A percentile compares a stretch with the other conserved stretches of the same genome.
Evolutionary conservation across 2,888 invertebrate genomes (phyloP).

Genomic region (Glyphotaelius pellucidus): DNA sequence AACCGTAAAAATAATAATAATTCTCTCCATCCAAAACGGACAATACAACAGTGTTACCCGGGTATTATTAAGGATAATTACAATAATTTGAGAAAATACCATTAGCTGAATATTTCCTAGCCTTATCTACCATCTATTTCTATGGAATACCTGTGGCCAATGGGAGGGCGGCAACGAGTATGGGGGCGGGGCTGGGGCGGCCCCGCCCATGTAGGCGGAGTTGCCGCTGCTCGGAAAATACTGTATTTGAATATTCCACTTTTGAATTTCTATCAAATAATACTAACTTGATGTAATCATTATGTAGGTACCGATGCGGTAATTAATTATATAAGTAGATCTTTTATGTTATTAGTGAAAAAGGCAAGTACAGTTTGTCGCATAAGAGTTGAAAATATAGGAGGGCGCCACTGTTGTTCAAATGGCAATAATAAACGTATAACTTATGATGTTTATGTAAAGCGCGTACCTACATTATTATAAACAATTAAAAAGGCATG

Average conservation of each 20-base stretch:
- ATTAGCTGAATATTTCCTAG: constrained; percentile 33
- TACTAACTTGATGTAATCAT: not conserved
- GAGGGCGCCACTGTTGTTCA: too few species aligned
- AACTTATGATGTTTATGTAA: too few species aligned
- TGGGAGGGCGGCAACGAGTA: not conserved
- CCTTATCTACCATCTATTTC: constrained; percentile 32
- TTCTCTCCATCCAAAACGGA: not conserved
- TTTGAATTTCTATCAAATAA: not conserved
- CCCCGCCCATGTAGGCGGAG: constrained; percentile 14
- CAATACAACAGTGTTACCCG: constrained; percentile 18
- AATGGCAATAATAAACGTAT: too few species aligned
- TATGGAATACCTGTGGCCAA: constrained; percentile 15
- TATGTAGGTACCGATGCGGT: not conserved
- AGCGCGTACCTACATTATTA: too few species aligned
- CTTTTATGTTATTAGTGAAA: too few species aligned
- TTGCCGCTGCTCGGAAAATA: not conserved
- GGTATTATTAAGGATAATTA: constrained; percentile 34
- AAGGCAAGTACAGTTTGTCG: too few species aligned
- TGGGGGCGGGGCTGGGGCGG: not conserved
- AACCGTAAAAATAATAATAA: not conserved
- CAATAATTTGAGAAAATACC: constrained; percentile 33
- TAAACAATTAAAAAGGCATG: too few species aligned
- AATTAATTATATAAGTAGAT: too few species aligned
- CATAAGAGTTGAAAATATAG: too few species aligned
- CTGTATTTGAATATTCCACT: not conserved